A percentile compares a stretch with the other conserved stretches of the same genome.
Conservation (phyloP, 1,140 invertebrate species). For the Phymorhynchus buccinoides region DNA sequence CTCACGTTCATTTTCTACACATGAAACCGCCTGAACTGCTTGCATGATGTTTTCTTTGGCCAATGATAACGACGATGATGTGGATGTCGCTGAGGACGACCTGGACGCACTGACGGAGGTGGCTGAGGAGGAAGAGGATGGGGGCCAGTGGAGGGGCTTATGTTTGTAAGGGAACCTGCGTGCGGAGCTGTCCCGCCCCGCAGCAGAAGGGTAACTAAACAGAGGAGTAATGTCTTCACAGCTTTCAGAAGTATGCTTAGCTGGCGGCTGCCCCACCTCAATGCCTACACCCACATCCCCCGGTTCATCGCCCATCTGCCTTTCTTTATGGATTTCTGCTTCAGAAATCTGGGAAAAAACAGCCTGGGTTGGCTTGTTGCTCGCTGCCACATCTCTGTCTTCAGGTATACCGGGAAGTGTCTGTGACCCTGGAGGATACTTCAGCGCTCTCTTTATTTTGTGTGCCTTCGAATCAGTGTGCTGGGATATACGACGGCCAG, state of each 20-base stretch:
- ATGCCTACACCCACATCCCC: too few relatives aligned
- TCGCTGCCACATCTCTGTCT: background rate
- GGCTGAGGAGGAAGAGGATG: conserved; percentile 4
- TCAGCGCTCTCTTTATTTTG: background rate
- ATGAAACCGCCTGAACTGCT: too few relatives aligned
- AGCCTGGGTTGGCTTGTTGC: background rate
- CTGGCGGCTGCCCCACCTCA: background rate
- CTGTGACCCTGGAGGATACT: background rate
- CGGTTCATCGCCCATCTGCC: background rate
- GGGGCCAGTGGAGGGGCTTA: background rate
- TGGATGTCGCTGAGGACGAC: background rate
- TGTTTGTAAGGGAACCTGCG: background rate
- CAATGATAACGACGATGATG: too few relatives aligned
- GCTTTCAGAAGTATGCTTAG: background rate
- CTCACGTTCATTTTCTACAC: too few relatives aligned
- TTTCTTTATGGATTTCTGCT: background rate
- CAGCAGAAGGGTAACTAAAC: background rate
- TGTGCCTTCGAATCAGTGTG: background rate
- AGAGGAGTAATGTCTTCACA: background rate
- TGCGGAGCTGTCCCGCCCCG: background rate
- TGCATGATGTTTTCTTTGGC: too few relatives aligned
- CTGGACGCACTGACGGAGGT: background rate
- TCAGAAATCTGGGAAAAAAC: background rate
- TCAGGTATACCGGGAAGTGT: background rate
- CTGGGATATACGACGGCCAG: background rate